Percentiles rank a stretch among this genome's conserved stretches.
phyloP scores from a whole-genome alignment of 1,140 invertebrate genomes.

The Micrasema longulum region DNA sequence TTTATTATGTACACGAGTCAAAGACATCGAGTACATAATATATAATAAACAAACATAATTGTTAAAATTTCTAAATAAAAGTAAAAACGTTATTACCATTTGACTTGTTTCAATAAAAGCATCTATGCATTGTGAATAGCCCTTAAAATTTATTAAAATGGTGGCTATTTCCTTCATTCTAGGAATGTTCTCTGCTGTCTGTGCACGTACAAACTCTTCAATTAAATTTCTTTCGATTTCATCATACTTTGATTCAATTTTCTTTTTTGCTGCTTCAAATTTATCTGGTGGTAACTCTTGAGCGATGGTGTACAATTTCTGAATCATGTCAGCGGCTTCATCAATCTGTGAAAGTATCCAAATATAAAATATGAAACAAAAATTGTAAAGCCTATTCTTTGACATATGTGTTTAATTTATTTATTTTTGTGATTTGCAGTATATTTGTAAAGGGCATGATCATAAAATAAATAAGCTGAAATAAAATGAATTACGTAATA shows the following conservation, averaged over 20 bases:
- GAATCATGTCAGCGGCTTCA: constrained; percentile 98
- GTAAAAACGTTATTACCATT: constrained; percentile 70
- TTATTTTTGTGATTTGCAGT: too few relatives aligned
- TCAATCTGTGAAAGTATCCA: constrained; percentile 84
- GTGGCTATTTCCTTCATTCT: constrained; percentile 95
- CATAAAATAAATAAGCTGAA: too few relatives aligned
- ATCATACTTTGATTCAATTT: constrained; percentile 94
- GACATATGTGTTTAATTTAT: too few relatives aligned
- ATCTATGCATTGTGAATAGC: constrained; percentile 95
- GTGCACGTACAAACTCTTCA: constrained; percentile 93
- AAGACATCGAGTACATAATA: too few relatives aligned
- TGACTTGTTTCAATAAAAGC: constrained; percentile 98
- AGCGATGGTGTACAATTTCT: constrained; percentile 95
- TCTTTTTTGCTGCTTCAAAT: constrained; percentile 90
- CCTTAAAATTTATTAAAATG: constrained; percentile 95
- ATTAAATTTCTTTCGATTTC: constrained; percentile 94
- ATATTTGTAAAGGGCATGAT: too few relatives aligned
- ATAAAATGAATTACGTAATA: too few relatives aligned
- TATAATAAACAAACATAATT: too few relatives aligned
- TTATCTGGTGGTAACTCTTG: constrained; percentile 91
- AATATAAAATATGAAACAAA: too few relatives aligned
- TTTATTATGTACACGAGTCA: too few relatives aligned
- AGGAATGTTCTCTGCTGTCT: constrained; percentile 82
- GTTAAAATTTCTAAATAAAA: too few relatives aligned
- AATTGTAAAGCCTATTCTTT: too few relatives aligned